phyloP scores from a whole-genome alignment of 2,113 vertebrate species.

The Gymnobelideus leadbeateri region DNA sequence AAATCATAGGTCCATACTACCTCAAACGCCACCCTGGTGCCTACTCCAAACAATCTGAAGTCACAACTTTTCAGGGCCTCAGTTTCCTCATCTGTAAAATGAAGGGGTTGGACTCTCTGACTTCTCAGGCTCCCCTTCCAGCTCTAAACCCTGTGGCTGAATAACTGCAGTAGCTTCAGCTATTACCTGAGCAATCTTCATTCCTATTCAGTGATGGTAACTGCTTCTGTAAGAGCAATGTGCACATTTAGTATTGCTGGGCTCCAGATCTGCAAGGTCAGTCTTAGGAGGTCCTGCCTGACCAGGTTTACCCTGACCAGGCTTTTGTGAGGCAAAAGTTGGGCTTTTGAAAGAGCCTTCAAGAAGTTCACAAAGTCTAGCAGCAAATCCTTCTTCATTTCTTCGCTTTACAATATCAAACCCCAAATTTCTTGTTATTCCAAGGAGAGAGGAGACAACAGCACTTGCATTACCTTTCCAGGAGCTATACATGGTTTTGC shows the following conservation, averaged over 20 bases:
- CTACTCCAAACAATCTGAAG: too few species aligned
- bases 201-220: background rate
- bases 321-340: slow-evolving; percentile 4
- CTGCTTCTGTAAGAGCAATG: background rate
- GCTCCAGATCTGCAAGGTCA: background rate
- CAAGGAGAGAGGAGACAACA: slow-evolving; percentile 16
- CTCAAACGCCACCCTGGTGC: background rate
- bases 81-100: background rate
- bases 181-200: slow-evolving; percentile 16
- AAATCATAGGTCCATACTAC: background rate
- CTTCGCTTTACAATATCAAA: slow-evolving; percentile 1
- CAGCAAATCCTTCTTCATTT: background rate
- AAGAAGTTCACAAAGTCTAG: slow-evolving; percentile 21
- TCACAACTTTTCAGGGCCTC: background rate
- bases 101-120: background rate
- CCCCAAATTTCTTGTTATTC: background rate
- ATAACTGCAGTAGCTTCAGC: background rate
- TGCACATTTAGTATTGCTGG: background rate
- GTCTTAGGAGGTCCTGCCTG: background rate
- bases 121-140: background rate
- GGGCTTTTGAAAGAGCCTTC: background rate
- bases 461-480: slow-evolving; percentile 11
- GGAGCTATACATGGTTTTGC: slow-evolving; percentile 28
- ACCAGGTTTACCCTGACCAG: background rate
- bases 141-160: too few species aligned